phyloP scores from a whole-genome alignment of 2,113 vertebrate species.

The Callocephalon fimbriatum region DNA sequence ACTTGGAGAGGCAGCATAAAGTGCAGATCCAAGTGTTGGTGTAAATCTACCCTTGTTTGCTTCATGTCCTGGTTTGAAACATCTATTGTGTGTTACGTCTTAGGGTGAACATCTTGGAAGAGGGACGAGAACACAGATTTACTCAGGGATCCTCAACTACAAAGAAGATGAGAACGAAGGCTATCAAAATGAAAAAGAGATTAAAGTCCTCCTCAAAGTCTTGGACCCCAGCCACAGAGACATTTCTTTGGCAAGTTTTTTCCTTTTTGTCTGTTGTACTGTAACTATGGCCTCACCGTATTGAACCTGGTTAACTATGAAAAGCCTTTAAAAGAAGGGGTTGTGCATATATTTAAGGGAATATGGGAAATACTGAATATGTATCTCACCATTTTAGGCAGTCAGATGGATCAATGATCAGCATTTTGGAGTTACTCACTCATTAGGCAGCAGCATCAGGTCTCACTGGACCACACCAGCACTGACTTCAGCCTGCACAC shows the following conservation, averaged over 20 bases:
- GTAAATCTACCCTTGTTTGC: not conserved
- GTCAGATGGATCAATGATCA: not conserved
- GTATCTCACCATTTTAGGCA: accelerated
- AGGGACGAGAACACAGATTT: conserved; percentile 95
- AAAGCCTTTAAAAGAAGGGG: not conserved
- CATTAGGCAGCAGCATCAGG: not conserved
- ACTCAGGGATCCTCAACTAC: conserved; percentile 86
- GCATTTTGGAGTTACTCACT: not conserved
- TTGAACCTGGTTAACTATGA: accelerated
- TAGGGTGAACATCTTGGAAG: conserved; percentile 92
- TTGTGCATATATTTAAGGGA: not conserved
- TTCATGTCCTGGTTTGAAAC: not conserved
- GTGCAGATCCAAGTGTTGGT: not conserved
- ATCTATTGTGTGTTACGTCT: not conserved
- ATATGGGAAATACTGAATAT: not conserved
- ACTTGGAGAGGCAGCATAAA: not conserved
- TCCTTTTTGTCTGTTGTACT: not conserved
- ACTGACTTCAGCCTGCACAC: accelerated
- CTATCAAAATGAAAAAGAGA: conserved; percentile 81
- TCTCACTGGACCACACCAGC: not conserved
- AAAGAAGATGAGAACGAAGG: conserved; percentile 84
- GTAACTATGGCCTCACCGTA: not conserved
- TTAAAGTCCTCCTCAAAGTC: conserved; percentile 96
- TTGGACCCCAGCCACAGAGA: conserved; percentile 94
- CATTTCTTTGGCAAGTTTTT: conserved; percentile 90